Evolutionary conservation across 2,888 invertebrate species (phyloP).

Genomic region (Lysandra coridon): DNA sequence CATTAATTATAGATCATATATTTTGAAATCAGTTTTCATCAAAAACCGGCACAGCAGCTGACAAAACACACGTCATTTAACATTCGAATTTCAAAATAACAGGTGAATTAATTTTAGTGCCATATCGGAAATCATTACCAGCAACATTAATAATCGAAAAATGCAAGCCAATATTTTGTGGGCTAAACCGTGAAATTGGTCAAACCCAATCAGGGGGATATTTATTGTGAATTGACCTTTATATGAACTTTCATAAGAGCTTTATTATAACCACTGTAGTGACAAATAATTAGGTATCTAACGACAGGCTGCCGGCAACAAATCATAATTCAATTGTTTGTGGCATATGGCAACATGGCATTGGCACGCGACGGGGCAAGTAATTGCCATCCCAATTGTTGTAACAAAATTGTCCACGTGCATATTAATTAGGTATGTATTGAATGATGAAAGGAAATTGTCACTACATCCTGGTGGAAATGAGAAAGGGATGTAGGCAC

Average conservation of each 20-base stretch:
- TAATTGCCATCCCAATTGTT: not conserved
- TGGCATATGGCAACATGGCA: constrained; percentile 16
- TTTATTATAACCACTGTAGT: not conserved
- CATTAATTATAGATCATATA: not conserved
- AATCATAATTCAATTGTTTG: constrained; percentile 13
- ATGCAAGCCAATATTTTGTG: constrained; percentile 46
- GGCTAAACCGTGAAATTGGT: constrained; percentile 51
- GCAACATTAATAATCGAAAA: constrained; percentile 57
- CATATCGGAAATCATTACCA: constrained; percentile 54
- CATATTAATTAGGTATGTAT: not conserved
- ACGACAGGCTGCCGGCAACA: constrained; percentile 19
- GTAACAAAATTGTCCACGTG: constrained; percentile 8
- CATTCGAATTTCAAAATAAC: constrained; percentile 43
- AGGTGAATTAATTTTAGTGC: constrained; percentile 38
- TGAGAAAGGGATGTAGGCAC: not conserved
- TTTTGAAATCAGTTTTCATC: not conserved
- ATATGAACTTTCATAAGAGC: not conserved
- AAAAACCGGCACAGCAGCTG: constrained; percentile 5
- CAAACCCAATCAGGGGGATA: constrained; percentile 9
- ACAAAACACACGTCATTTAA: constrained; percentile 17
- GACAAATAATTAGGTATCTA: constrained; percentile 2
- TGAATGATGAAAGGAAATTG: not conserved
- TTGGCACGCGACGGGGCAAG: constrained; percentile 15
- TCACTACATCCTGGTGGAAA: not conserved
- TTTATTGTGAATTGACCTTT: not conserved